These are phyloP conservation scores for Planiliza haematocheilus DNA, from an alignment of 2,113 vertebrate genomes.

Conservation along the genomic window DNA sequence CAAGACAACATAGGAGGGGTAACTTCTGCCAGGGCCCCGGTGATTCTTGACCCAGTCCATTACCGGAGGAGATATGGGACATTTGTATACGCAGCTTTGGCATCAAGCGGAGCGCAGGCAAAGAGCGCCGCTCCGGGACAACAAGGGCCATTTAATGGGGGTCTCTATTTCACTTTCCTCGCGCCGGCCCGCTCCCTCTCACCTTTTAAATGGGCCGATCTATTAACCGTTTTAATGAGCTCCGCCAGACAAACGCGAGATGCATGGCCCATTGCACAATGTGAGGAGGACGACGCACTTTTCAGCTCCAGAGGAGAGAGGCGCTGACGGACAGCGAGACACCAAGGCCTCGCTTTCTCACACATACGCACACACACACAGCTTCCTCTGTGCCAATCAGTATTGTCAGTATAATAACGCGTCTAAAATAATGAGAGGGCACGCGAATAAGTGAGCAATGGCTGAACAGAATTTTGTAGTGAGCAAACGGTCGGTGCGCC, in stretches of 20 bases:
- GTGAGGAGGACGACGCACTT: conserved; percentile 73
- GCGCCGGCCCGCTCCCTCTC: conserved; percentile 76
- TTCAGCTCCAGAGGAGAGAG: conserved; percentile 76
- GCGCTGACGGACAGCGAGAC: conserved; percentile 78
- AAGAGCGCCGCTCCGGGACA: conserved; percentile 69
- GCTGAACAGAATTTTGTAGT: conserved; percentile 18
- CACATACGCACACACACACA: background rate
- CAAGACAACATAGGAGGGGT: background rate
- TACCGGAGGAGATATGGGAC: conserved; percentile 53
- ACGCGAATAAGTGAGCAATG: conserved; percentile 14
- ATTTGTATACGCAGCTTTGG: conserved; percentile 59
- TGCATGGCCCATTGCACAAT: conserved; percentile 81
- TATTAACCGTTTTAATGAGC: conserved; percentile 89
- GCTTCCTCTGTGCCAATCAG: conserved; percentile 14
- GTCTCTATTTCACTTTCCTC: conserved; percentile 78
- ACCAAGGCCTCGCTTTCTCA: background rate
- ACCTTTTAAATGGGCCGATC: conserved; percentile 87
- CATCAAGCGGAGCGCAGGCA: conserved; percentile 53
- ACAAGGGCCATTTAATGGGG: conserved; percentile 78
- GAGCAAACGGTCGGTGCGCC: conserved; percentile 22
- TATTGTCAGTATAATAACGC: background rate
- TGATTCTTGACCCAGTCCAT: conserved; percentile 52
- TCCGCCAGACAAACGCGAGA: conserved; percentile 79
- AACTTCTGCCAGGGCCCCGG: conserved; percentile 16
- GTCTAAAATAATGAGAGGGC: background rate